Evolutionary conservation across 2,797 vertebrate species (phyloP).

Genomic region (Ctenopoma multispine): DNA sequence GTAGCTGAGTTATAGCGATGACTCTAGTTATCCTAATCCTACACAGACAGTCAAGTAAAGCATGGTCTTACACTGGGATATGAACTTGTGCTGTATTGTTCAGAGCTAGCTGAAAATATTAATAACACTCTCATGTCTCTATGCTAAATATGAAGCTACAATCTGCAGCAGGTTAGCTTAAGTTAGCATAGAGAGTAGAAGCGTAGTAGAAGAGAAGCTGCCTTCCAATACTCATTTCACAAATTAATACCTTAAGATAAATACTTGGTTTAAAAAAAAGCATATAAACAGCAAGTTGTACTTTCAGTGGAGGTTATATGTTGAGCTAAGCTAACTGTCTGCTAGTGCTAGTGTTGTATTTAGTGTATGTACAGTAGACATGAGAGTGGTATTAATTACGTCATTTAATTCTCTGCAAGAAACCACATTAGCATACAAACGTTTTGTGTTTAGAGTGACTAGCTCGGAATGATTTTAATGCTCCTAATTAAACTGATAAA

Average conservation of each 20-base stretch:
- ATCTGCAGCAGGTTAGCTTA: neutral
- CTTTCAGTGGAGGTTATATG: no score
- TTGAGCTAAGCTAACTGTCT: neutral
- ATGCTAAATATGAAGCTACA: neutral
- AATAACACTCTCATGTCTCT: neutral
- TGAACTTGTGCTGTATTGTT: neutral
- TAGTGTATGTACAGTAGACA: neutral
- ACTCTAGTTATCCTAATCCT: neutral
- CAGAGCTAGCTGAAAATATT: neutral
- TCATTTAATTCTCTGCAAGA: neutral
- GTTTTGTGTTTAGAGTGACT: no score
- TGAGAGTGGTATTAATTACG: neutral
- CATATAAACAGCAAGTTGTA: no score
- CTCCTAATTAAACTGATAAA: no score
- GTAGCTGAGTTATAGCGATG: neutral
- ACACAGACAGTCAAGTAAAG: neutral
- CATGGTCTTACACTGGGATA: neutral
- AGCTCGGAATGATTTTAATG: no score
- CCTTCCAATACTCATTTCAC: no score
- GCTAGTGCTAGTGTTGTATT: neutral
- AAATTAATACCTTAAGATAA: neutral
- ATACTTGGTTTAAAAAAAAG: no score
- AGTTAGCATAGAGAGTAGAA: no score
- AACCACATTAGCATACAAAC: neutral
- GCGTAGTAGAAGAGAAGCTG: no score